Conservation (phyloP, 2,888 invertebrate genomes). For the Terebella lapidaria region DNA sequence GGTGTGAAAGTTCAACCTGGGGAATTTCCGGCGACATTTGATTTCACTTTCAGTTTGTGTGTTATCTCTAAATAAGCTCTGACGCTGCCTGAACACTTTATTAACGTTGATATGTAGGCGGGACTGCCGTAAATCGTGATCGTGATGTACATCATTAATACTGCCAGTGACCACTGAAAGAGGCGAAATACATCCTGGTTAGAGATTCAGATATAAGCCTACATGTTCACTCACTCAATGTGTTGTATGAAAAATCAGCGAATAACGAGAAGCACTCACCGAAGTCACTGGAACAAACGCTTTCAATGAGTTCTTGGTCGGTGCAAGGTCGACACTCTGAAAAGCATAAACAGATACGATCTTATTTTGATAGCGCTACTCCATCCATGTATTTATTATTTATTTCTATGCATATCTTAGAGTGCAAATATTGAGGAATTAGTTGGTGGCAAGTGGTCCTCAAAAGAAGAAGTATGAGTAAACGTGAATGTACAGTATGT, state of each 20-base stretch:
- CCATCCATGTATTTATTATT: too few relatives aligned
- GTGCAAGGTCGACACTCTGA: constrained; percentile 1
- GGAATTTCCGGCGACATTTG: neutral
- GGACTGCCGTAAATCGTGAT: neutral
- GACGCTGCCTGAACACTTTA: neutral
- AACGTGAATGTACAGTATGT: too few relatives aligned
- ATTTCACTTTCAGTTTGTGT: neutral
- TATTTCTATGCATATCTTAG: too few relatives aligned
- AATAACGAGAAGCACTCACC: too few relatives aligned
- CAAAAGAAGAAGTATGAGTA: too few relatives aligned
- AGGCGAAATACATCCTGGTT: too few relatives aligned
- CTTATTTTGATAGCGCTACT: too few relatives aligned
- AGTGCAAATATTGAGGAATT: too few relatives aligned
- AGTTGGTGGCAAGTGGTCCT: too few relatives aligned
- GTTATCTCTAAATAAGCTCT: neutral
- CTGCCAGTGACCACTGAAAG: neutral
- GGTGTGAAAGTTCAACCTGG: neutral
- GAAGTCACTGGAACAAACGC: neutral
- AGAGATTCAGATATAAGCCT: too few relatives aligned
- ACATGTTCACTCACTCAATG: too few relatives aligned
- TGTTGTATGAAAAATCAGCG: too few relatives aligned
- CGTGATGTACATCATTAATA: neutral
- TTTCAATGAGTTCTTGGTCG: neutral
- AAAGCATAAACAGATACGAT: neutral
- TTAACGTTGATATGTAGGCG: neutral